Conservation (phyloP, 1,140 invertebrate genomes). For the Grapholita molesta region DNA sequence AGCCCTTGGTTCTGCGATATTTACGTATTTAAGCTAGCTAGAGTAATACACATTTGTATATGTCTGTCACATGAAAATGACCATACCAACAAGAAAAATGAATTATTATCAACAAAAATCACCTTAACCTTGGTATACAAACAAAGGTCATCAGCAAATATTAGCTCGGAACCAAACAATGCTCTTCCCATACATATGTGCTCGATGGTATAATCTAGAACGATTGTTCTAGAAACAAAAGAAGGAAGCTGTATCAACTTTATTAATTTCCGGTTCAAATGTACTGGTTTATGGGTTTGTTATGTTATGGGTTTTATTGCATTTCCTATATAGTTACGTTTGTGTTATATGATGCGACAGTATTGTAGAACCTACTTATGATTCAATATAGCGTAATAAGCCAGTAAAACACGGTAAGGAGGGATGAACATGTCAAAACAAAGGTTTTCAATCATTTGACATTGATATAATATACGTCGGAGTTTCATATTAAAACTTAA, state of each 20-base stretch:
- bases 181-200: background rate
- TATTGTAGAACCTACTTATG: too few relatives aligned
- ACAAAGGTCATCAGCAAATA: background rate
- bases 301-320: constrained; percentile 20
- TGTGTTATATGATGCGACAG: constrained; percentile 13
- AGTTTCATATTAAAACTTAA: too few relatives aligned
- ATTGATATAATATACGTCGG: too few relatives aligned
- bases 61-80: background rate
- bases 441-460: too few relatives aligned
- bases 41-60: too few relatives aligned
- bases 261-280: constrained; percentile 37
- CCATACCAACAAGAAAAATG: background rate
- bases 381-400: too few relatives aligned
- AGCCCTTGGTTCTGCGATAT: too few relatives aligned
- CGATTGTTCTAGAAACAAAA: constrained; percentile 39
- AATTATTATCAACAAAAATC: background rate
- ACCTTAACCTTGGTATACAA: constrained; percentile 3
- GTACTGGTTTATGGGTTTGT: constrained; percentile 24
- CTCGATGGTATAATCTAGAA: background rate
- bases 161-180: background rate
- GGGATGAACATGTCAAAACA: too few relatives aligned
- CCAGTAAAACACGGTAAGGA: constrained; percentile 13
- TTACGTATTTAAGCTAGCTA: too few relatives aligned
- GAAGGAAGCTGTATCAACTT: constrained; percentile 45
- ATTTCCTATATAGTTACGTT: constrained; percentile 26